Conservation (phyloP, 1,140 invertebrate species). For the Oryzaephilus surinamensis region DNA sequence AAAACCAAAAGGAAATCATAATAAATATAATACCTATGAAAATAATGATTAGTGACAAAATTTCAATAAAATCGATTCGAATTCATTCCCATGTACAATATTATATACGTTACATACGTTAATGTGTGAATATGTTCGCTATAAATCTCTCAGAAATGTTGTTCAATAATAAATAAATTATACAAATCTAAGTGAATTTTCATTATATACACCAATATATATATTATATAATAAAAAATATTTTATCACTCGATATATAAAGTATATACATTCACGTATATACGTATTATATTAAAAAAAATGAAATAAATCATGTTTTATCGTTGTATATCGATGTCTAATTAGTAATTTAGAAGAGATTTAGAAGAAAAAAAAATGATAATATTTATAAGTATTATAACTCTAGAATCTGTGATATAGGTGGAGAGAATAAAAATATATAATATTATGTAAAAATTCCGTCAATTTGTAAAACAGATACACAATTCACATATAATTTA, state of each 20-base stretch:
- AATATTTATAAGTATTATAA: slow-evolving; percentile 16
- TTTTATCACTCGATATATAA: slow-evolving; percentile 3
- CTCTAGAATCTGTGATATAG: slow-evolving; percentile 18
- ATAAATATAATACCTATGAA: slow-evolving; percentile 1
- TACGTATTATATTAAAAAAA: slow-evolving; percentile 8
- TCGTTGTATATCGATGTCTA: slow-evolving; percentile 13
- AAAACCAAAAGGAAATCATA: background rate
- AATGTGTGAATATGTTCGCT: slow-evolving; percentile 7
- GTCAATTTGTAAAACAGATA: slow-evolving; percentile 17
- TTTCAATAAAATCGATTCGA: slow-evolving; percentile 1
- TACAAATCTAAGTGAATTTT: slow-evolving; percentile 14
- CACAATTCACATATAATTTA: no score
- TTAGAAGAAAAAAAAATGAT: slow-evolving; percentile 8
- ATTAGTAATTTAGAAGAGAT: slow-evolving; percentile 1
- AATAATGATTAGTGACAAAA: background rate
- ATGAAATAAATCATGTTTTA: slow-evolving; percentile 12
- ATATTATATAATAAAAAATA: slow-evolving; percentile 4
- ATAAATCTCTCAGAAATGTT: slow-evolving; percentile 6
- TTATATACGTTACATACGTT: no score
- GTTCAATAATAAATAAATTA: slow-evolving; percentile 7
- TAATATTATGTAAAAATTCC: slow-evolving; percentile 13
- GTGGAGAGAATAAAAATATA: no score
- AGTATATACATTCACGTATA: background rate
- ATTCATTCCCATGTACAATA: no score
- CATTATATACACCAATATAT: slow-evolving; percentile 16